phyloP scores from a whole-genome alignment of 2,888 invertebrate species.

The Rhaphigaster nebulosa region DNA sequence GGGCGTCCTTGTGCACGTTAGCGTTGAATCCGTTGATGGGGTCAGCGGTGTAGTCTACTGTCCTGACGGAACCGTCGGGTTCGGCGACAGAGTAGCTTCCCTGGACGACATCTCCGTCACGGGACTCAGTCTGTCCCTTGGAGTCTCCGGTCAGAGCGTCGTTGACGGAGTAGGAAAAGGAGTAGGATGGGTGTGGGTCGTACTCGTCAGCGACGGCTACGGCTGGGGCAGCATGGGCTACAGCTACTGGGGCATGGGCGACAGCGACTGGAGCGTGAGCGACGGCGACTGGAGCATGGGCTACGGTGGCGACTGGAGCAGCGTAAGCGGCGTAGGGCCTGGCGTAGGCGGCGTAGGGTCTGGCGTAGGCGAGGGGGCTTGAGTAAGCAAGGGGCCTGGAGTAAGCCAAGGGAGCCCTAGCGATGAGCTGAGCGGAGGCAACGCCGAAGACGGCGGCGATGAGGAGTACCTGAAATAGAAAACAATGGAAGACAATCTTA shows the following conservation, averaged over 20 bases:
- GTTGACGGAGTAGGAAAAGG: constrained; percentile 65
- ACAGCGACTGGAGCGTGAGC: constrained; percentile 42
- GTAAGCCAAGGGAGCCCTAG: neutral
- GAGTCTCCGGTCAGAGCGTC: constrained; percentile 67
- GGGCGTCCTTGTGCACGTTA: constrained; percentile 67
- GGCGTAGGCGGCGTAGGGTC: constrained; percentile 31
- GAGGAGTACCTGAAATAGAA: neutral
- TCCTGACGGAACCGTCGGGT: constrained; percentile 62
- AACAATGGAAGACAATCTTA: neutral
- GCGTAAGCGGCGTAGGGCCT: neutral
- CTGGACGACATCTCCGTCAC: constrained; percentile 68
- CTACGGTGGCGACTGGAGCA: neutral
- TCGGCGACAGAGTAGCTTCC: constrained; percentile 67
- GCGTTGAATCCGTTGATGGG: constrained; percentile 66
- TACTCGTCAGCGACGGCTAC: constrained; percentile 62
- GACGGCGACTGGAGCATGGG: constrained; percentile 61
- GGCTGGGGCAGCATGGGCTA: constrained; percentile 15
- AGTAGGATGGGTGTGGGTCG: constrained; percentile 66
- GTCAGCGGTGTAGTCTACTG: constrained; percentile 66
- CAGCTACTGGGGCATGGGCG: constrained; percentile 31
- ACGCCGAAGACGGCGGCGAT: neutral
- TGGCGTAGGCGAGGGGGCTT: constrained; percentile 16
- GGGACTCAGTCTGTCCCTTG: constrained; percentile 67
- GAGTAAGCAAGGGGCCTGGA: constrained; percentile 8
- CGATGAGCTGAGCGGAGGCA: neutral